A percentile compares a stretch with the other conserved stretches of the same genome.
These are phyloP conservation scores for Pristionchus fissidentatus DNA, from an alignment of 2,888 invertebrate genomes.

Conservation along the genomic window DNA sequence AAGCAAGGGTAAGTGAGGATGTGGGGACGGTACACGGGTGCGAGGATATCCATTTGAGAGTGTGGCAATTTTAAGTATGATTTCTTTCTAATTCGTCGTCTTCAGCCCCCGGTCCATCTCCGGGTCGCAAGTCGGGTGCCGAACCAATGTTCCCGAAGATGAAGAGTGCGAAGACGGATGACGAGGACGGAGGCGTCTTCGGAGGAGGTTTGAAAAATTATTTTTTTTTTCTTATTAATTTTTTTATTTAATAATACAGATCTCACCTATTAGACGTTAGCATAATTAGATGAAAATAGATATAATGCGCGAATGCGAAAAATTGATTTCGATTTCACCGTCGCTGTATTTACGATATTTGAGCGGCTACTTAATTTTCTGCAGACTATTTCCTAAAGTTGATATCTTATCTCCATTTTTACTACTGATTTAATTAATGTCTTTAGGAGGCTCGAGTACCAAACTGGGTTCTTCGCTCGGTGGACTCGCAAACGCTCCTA, in stretches of 20 bases:
- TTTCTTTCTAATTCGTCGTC: neutral
- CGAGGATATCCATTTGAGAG: neutral
- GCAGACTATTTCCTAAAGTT: no score
- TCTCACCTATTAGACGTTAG: no score
- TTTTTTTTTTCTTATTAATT: neutral
- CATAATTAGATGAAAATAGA: no score
- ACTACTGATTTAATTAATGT: neutral
- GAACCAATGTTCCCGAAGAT: constrained; percentile 72
- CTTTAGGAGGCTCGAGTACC: neutral
- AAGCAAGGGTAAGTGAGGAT: constrained; percentile 22
- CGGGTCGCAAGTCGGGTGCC: constrained; percentile 66
- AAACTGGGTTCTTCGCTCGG: constrained; percentile 30
- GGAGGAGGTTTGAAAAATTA: neutral
- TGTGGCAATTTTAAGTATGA: neutral
- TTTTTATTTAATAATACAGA: neutral
- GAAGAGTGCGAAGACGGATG: constrained; percentile 46
- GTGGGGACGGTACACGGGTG: neutral
- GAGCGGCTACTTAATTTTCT: no score
- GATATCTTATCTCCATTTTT: neutral
- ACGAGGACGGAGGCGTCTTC: constrained; percentile 48
- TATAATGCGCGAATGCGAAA: no score
- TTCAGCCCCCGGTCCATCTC: constrained; percentile 26
- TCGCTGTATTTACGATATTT: no score
- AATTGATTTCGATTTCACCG: no score
- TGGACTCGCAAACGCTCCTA: constrained; percentile 36